Evolutionary conservation across 2,113 vertebrate genomes (phyloP).

Genomic region (Gymnocephalus cernua): DNA sequence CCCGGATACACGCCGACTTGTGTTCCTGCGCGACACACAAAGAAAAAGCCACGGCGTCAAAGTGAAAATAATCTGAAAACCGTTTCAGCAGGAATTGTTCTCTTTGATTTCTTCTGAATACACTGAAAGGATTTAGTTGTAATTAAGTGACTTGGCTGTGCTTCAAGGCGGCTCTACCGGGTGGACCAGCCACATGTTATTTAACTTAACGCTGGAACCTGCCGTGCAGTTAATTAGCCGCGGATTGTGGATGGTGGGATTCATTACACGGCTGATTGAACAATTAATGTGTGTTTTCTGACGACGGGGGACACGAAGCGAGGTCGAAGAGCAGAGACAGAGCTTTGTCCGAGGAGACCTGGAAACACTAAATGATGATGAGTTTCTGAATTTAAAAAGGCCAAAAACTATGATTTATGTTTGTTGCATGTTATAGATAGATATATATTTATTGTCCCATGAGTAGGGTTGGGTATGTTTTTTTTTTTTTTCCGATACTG

Average conservation of each 20-base stretch:
- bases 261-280: slow-evolving; percentile 71
- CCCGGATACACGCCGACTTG: background rate
- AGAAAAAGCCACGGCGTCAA: background rate
- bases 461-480: no score
- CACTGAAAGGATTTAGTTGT: slow-evolving; percentile 7
- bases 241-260: slow-evolving; percentile 52
- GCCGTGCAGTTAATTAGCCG: slow-evolving; percentile 71
- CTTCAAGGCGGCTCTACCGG: background rate
- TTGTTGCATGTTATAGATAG: no score
- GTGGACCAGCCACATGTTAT: slow-evolving; percentile 18
- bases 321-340: background rate
- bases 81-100: background rate
- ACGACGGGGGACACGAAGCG: slow-evolving; percentile 52
- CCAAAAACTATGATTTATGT: no score
- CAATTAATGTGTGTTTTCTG: slow-evolving; percentile 63
- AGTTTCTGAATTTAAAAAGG: background rate
- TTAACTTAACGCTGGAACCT: slow-evolving; percentile 44
- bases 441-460: no score
- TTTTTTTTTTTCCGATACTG: no score
- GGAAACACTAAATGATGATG: slow-evolving; percentile 4
- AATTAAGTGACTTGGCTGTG: slow-evolving; percentile 24
- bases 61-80: background rate
- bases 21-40: background rate
- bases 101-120: slow-evolving; percentile 12
- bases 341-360: background rate